Conservation (phyloP, 1,140 invertebrate genomes). For the Chrysomallon squamiferum region DNA sequence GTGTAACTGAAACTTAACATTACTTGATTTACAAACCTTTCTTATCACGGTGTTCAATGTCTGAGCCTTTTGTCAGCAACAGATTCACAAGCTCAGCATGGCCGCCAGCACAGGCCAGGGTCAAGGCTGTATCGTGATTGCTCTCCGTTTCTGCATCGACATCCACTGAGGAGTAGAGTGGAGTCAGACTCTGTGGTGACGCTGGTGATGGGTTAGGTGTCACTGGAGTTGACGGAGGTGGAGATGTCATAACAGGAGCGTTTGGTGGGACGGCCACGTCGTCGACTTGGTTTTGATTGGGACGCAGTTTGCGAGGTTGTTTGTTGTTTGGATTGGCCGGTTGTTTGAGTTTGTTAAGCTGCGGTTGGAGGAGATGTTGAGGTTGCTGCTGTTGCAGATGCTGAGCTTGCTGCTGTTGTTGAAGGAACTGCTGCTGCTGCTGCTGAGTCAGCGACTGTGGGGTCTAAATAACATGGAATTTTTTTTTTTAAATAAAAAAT, state of each 20-base stretch:
- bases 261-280: slow-evolving; percentile 6
- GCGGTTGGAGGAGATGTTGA: slow-evolving; percentile 45
- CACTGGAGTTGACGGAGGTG: slow-evolving; percentile 40
- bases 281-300: slow-evolving; percentile 10
- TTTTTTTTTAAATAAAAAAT: too few relatives aligned
- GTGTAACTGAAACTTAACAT: too few relatives aligned
- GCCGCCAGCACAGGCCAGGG: slow-evolving; percentile 95
- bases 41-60: slow-evolving; percentile 98
- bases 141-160: slow-evolving; percentile 96
- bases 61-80: slow-evolving; percentile 85
- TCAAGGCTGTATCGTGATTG: slow-evolving; percentile 97
- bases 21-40: slow-evolving; percentile 68
- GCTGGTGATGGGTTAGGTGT: slow-evolving; percentile 51
- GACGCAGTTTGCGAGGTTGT: slow-evolving; percentile 25
- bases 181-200: slow-evolving; percentile 46
- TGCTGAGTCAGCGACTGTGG: slow-evolving; percentile 41
- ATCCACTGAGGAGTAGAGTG: slow-evolving; percentile 66
- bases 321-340: slow-evolving; percentile 3
- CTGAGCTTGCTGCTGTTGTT: slow-evolving; percentile 58
- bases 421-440: slow-evolving; percentile 52
- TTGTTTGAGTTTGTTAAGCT: slow-evolving; percentile 16
- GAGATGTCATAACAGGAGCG: slow-evolving; percentile 9
- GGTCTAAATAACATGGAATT: slow-evolving; percentile 8
- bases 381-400: slow-evolving; percentile 60
- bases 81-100: slow-evolving; percentile 94